Base-by-base conservation (phyloP, 2,888 invertebrate species). In the Tetragonula carbonaria region DNA sequence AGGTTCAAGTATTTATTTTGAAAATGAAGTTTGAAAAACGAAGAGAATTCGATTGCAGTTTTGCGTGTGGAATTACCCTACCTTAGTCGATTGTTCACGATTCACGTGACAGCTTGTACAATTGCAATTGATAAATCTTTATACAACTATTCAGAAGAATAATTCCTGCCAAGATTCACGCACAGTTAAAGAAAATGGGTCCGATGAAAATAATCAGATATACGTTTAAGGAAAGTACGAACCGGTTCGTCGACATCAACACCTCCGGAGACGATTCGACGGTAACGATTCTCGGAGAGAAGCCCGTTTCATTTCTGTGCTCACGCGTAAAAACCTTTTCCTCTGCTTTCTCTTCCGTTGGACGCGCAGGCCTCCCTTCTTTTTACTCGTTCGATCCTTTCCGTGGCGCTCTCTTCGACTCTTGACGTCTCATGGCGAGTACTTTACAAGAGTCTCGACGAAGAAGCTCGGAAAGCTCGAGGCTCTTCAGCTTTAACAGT, bases 401-500 rank as follows among this genome's bases (percentile, higher is more conserved):
- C 73, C 80, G 82, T 76, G 79, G 68, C 66, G 71, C 84, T 80
- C 83, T 87, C 79, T 80, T 85, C 80, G 78, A 74, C 79, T 83
- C 81, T 84, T 88, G 80, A 86, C 88, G 85, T 84, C 85, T 88
- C 91, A 86, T 89, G 84, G 86, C 87, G 85, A 82, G 86, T 77
- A 80, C 87, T 88, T 88, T 87, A 91, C 85, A 88, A 87, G 86
- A 88, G 82, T 63, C 62, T 74, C 80, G 70, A 72, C 79, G 89
- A 91, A 90, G 91, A 90, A 90, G 82, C 87, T 85, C 78, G 28
- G 85, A 83, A 86, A 90, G 86, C 91, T 45, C 90, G 89, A 87
- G 88, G 91, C 91, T 90, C 92, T 92, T 90, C 89, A 90, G 90
- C 90, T 90, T 91, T 92, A 92, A 93, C 92, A 90, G 91, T 92